These are phyloP conservation scores for Calliopum simillimum DNA, from an alignment of 2,888 invertebrate genomes.

Conservation along the genomic window DNA sequence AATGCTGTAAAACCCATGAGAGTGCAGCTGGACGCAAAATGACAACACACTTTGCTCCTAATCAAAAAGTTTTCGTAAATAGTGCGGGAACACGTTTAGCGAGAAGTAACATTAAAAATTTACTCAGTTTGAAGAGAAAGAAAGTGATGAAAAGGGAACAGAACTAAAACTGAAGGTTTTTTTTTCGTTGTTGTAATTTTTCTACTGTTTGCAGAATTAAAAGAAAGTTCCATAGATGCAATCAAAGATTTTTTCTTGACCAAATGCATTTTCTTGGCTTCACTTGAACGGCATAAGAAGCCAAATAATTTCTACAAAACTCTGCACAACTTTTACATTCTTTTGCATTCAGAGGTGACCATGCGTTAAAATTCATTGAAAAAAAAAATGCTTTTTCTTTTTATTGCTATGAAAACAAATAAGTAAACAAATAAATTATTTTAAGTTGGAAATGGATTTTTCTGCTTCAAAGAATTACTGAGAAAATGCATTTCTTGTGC, in stretches of 20 bases:
- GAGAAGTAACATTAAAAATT: slow-evolving; percentile 26
- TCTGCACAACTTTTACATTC: background rate
- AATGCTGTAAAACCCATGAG: background rate
- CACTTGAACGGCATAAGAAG: background rate
- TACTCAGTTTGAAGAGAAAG: slow-evolving; percentile 2
- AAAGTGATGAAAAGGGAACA: slow-evolving; percentile 2
- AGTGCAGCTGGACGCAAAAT: background rate
- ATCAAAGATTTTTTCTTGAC: slow-evolving; percentile 17
- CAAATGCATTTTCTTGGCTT: slow-evolving; percentile 9
- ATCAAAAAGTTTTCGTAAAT: slow-evolving; percentile 29
- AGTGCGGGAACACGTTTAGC: background rate
- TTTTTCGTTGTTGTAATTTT: background rate
- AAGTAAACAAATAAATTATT: slow-evolving; percentile 27
- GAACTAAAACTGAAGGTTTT: slow-evolving; percentile 11
- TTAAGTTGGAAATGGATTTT: background rate
- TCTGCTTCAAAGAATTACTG: background rate
- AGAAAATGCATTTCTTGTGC: too few relatives aligned
- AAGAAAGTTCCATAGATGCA: background rate
- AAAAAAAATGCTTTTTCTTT: slow-evolving; percentile 2
- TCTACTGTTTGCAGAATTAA: background rate
- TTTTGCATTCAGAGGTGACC: slow-evolving; percentile 21
- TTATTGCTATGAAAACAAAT: background rate
- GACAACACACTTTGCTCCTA: slow-evolving; percentile 13
- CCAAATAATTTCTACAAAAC: background rate
- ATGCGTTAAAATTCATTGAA: slow-evolving; percentile 34